A percentile compares a stretch with the other conserved stretches of the same genome.
Conservation (phyloP, 2,113 vertebrate species). For the Machaerirhynchus nigripectus region DNA sequence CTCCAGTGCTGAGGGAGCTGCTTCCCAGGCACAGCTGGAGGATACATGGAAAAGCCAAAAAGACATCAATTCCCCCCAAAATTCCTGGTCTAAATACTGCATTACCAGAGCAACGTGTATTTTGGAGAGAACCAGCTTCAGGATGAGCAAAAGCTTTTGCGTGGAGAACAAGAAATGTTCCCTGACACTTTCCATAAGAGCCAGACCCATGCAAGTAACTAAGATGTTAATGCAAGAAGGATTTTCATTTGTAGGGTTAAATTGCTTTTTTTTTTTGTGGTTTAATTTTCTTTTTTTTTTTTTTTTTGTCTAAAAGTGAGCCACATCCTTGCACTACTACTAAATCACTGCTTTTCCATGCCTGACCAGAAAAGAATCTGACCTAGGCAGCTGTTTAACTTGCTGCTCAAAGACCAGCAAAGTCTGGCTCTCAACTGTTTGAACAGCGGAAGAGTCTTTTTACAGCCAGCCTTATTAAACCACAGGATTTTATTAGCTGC, state of each 20-base stretch:
- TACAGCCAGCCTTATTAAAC: slow-evolving; percentile 57
- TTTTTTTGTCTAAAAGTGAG: not conserved
- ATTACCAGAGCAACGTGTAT: rapidly evolving
- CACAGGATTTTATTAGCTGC: slow-evolving; percentile 74
- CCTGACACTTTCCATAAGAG: not conserved
- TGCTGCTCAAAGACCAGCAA: slow-evolving; percentile 30
- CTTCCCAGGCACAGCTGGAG: not conserved
- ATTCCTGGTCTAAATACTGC: not conserved
- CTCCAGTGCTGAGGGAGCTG: not conserved
- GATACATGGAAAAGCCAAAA: not conserved
- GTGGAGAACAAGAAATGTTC: not conserved
- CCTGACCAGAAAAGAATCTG: not conserved
- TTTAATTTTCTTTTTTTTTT: not conserved
- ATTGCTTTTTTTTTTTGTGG: not conserved
- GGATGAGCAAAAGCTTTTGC: not conserved
- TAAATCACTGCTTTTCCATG: not conserved
- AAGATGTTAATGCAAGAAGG: not conserved
- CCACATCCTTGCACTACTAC: not conserved
- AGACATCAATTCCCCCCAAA: not conserved
- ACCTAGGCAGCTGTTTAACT: slow-evolving; percentile 34
- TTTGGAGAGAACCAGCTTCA: not conserved
- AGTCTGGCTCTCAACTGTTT: slow-evolving; percentile 50
- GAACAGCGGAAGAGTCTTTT: slow-evolving; percentile 45
- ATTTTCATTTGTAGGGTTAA: not conserved
- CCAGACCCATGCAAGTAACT: not conserved